These are phyloP conservation scores for Acrobeloides nanus DNA, from an alignment of 2,888 invertebrate genomes.

Conservation along the genomic window DNA sequence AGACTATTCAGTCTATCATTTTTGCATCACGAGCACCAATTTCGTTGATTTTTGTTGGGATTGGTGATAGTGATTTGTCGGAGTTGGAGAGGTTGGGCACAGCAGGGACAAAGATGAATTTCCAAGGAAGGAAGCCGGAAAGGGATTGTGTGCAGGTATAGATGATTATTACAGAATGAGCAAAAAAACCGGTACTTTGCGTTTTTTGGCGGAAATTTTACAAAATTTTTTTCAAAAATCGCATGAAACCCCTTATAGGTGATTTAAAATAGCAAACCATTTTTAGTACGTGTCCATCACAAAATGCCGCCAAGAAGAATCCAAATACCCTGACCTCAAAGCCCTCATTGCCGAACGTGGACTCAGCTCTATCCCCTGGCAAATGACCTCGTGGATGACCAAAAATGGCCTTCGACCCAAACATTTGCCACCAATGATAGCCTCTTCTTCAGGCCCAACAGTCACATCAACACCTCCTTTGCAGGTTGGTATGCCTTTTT, in stretches of 20 bases:
- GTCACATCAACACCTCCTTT: too few relatives aligned
- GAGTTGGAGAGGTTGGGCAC: constrained; percentile 37
- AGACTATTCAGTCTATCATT: constrained; percentile 36
- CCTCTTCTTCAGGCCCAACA: too few relatives aligned
- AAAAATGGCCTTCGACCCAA: too few relatives aligned
- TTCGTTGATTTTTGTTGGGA: constrained; percentile 45
- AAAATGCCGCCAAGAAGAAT: constrained; percentile 25
- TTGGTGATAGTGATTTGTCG: constrained; percentile 38
- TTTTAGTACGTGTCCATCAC: constrained; percentile 27
- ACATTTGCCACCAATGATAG: too few relatives aligned
- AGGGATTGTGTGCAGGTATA: constrained; percentile 34
- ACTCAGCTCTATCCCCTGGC: constrained; percentile 19
- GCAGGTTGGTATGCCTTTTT: too few relatives aligned
- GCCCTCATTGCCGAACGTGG: constrained; percentile 21
- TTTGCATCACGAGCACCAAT: constrained; percentile 43
- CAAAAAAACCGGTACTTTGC: background rate
- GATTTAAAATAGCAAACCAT: background rate
- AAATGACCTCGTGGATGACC: constrained; percentile 30
- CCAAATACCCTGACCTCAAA: constrained; percentile 18
- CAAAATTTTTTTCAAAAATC: too few relatives aligned
- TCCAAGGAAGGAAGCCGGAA: constrained; percentile 38
- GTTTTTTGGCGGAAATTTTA: background rate
- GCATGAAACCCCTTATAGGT: too few relatives aligned
- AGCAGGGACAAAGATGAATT: constrained; percentile 38
- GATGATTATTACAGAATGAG: background rate